Conservation (phyloP, 2,797 vertebrate genomes). For the Cryptoprocta ferox region DNA sequence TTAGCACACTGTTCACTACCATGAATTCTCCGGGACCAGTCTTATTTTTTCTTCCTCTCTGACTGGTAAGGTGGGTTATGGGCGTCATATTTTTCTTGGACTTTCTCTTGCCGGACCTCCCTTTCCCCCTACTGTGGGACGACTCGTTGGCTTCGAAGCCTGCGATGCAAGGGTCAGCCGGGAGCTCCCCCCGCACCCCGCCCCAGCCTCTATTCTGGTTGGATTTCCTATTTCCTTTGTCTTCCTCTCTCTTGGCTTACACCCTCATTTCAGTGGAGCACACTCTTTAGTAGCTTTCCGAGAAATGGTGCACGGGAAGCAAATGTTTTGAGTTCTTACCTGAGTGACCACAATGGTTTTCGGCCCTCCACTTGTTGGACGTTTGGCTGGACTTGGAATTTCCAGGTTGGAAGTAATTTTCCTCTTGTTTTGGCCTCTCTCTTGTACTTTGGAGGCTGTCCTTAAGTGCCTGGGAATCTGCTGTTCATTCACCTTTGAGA, state of each 20-base stretch:
- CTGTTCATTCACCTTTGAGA: background rate
- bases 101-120: background rate
- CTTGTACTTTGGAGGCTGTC: background rate
- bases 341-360: background rate
- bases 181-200: background rate
- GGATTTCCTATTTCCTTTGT: background rate
- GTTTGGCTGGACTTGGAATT: background rate
- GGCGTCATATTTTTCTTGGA: background rate
- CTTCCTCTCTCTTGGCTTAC: constrained; percentile 6
- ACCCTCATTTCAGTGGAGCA: background rate
- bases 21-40: background rate
- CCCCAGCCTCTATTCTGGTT: background rate
- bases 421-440: background rate
- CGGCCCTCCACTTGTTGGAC: background rate
- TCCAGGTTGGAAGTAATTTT: background rate
- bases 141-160: background rate
- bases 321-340: background rate
- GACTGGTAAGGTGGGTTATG: background rate
- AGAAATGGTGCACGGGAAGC: background rate
- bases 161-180: background rate
- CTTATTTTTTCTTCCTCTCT: background rate
- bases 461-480: background rate
- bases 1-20: background rate
- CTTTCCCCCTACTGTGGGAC: background rate
- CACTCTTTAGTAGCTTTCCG: background rate